Conservation (phyloP, 1,140 invertebrate species). For the Ceratina australensis region DNA sequence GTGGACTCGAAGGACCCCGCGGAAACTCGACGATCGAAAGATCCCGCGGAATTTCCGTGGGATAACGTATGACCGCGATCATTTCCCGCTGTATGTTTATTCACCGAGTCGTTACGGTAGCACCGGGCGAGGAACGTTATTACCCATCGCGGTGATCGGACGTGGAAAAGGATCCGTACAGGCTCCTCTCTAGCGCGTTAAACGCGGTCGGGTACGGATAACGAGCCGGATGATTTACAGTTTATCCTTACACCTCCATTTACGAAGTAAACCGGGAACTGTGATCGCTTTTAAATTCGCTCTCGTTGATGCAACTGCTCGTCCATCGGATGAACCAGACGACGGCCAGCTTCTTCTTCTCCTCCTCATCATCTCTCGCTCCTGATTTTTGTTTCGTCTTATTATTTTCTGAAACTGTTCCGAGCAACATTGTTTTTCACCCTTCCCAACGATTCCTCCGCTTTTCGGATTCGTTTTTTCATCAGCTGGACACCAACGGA, state of each 20-base stretch:
- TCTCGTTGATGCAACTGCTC: conserved; percentile 48
- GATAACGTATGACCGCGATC: too few species aligned
- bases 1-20: conserved; percentile 1
- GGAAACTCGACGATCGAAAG: too few species aligned
- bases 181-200: not conserved
- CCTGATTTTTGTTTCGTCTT: conserved; percentile 30
- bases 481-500: conserved; percentile 53
- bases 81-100: too few species aligned
- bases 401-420: conserved; percentile 60
- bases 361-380: conserved; percentile 54
- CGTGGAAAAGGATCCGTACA: too few species aligned
- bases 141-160: not conserved
- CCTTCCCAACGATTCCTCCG: conserved; percentile 26
- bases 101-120: too few species aligned
- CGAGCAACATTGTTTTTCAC: conserved; percentile 63
- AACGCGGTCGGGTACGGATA: conserved; percentile 41
- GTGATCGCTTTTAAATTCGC: conserved; percentile 48
- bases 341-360: not conserved
- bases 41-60: too few species aligned
- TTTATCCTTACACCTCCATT: conserved; percentile 53
- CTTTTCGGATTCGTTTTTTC: conserved; percentile 59
- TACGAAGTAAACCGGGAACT: conserved; percentile 29
- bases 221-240: conserved; percentile 52
- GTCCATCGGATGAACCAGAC: conserved; percentile 16
- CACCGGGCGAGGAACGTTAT: not conserved